These are phyloP conservation scores for Amiota minor DNA, from an alignment of 2,888 invertebrate species.

Conservation along the genomic window DNA sequence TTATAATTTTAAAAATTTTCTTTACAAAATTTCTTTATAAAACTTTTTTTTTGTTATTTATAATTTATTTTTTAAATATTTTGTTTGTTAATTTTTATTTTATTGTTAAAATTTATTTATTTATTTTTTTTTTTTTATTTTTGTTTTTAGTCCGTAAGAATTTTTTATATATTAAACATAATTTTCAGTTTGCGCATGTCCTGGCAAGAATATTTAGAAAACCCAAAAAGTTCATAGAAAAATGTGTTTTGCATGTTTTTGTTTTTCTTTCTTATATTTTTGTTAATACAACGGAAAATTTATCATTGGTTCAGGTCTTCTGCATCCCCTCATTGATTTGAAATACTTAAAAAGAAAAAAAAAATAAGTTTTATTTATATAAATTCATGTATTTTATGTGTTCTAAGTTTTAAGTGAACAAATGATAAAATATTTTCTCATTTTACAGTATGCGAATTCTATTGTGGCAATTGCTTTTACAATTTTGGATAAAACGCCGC, in stretches of 20 bases:
- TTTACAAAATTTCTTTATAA: conserved; percentile 44
- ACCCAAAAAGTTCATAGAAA: neutral
- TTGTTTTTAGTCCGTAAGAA: neutral
- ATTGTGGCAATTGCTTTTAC: conserved; percentile 63
- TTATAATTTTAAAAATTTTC: neutral
- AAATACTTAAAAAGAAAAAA: neutral
- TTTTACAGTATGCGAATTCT: conserved; percentile 66
- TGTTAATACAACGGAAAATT: neutral
- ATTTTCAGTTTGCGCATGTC: conserved; percentile 14
- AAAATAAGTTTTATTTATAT: conserved; percentile 1
- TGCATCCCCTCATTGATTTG: neutral
- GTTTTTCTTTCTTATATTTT: conserved; percentile 16
- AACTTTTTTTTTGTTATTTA: conserved; percentile 48
- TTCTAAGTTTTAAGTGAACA: conserved; percentile 48
- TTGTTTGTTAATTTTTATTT: conserved; percentile 43
- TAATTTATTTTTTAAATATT: conserved; percentile 21
- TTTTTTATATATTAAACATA: conserved; percentile 26
- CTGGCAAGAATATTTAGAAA: conserved; percentile 49
- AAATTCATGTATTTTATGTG: neutral
- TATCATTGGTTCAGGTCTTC: conserved; percentile 24
- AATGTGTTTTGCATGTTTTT: conserved; percentile 27
- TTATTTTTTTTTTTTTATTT: conserved; percentile 40
- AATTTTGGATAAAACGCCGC: conserved; percentile 61
- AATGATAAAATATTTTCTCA: conserved; percentile 35
- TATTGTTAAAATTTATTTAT: conserved; percentile 31